phyloP scores from a whole-genome alignment of 2,797 vertebrate genomes.

The Carduelis carduelis region DNA sequence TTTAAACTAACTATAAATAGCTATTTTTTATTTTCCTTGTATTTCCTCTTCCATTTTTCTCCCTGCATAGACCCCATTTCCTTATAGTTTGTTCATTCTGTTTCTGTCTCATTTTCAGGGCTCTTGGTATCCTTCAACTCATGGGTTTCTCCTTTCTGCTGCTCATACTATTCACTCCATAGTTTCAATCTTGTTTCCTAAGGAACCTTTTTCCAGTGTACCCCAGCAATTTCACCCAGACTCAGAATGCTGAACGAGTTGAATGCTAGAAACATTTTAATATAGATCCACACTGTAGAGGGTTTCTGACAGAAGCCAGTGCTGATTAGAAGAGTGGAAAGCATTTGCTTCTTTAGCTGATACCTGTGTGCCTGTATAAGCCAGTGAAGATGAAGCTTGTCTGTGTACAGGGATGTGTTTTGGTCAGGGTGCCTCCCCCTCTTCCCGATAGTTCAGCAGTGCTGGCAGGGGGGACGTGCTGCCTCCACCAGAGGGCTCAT shows the following conservation, averaged over 20 bases:
- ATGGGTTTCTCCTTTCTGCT: background rate
- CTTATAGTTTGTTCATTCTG: background rate
- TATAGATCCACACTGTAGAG: background rate
- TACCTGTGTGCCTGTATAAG: background rate
- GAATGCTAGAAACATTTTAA: background rate
- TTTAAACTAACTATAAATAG: background rate
- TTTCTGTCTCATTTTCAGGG: background rate
- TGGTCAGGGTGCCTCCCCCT: background rate
- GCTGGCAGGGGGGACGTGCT: rapidly evolving
- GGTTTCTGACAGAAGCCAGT: background rate
- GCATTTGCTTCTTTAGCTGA: background rate
- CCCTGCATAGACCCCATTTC: background rate
- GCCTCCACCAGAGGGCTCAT: background rate
- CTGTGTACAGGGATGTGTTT: background rate
- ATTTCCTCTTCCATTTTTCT: background rate
- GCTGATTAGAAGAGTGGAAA: background rate
- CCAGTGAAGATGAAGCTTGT: background rate
- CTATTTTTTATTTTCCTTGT: background rate
- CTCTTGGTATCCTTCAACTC: background rate
- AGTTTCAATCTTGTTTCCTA: background rate
- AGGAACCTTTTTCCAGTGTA: background rate
- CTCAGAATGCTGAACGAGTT: background rate
- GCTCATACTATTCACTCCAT: background rate
- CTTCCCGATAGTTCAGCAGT: rapidly evolving
- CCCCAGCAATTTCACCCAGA: background rate